A percentile compares a stretch with the other conserved stretches of the same genome.
Evolutionary conservation across 2,113 vertebrate species (phyloP).

Genomic region (Lophius piscatorius): DNA sequence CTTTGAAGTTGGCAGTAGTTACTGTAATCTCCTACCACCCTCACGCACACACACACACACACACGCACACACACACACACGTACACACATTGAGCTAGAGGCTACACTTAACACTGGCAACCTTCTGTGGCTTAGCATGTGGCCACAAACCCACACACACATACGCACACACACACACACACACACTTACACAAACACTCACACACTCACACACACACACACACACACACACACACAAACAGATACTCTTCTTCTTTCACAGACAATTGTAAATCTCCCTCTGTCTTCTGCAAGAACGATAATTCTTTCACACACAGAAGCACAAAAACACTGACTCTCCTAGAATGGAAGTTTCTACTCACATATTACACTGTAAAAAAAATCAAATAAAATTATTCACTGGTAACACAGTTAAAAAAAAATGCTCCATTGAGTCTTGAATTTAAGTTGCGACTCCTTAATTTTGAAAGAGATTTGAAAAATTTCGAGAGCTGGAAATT

Average conservation of each 20-base stretch:
- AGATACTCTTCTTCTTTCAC: too few relatives aligned
- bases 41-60: conserved; percentile 4
- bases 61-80: neutral
- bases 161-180: neutral
- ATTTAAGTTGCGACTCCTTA: too few relatives aligned
- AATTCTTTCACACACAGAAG: conserved; percentile 6
- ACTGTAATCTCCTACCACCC: conserved; percentile 58
- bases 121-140: conserved; percentile 59
- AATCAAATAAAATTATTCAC: too few relatives aligned
- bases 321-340: conserved; percentile 5
- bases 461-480: too few relatives aligned
- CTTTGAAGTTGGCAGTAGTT: conserved; percentile 74
- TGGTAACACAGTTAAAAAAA: too few relatives aligned
- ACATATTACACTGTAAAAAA: conserved; percentile 1
- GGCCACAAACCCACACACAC: conserved; percentile 19
- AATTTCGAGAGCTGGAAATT: too few relatives aligned
- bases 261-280: conserved; percentile 6
- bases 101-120: conserved; percentile 63
- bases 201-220: neutral
- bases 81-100: conserved; percentile 38
- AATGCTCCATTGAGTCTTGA: too few relatives aligned
- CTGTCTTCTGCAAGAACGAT: conserved; percentile 11
- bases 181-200: too few relatives aligned
- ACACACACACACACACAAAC: too few relatives aligned
- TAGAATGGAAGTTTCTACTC: conserved; percentile 32